These are phyloP conservation scores for human (Homo sapiens) DNA, from an alignment of 2,113 vertebrate species.

Conservation along the genomic window GRCh38 chr14:81083001-81083500, in stretches of 20 bases:
- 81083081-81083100: not conserved
- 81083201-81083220: not conserved
- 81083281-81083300: not conserved
- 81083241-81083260: not conserved
- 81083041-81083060: not conserved
- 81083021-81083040: too few relatives aligned
- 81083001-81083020: not conserved
- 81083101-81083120: not conserved
- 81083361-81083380: not conserved
- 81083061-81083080: not conserved
- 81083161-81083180: not conserved
- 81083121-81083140: not conserved
- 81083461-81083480: not conserved
- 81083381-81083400: conserved; percentile 39
- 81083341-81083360: not conserved
- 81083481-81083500: not conserved
- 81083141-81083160: not conserved
- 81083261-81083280: not conserved
- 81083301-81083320: not conserved
- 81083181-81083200: not conserved
- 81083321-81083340: not conserved
- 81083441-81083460: not conserved
- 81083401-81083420: not conserved
- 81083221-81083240: not conserved
- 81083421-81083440: not conserved